Base-by-base conservation (phyloP, 2,797 vertebrate species). In the Eulemur albifrons region DNA sequence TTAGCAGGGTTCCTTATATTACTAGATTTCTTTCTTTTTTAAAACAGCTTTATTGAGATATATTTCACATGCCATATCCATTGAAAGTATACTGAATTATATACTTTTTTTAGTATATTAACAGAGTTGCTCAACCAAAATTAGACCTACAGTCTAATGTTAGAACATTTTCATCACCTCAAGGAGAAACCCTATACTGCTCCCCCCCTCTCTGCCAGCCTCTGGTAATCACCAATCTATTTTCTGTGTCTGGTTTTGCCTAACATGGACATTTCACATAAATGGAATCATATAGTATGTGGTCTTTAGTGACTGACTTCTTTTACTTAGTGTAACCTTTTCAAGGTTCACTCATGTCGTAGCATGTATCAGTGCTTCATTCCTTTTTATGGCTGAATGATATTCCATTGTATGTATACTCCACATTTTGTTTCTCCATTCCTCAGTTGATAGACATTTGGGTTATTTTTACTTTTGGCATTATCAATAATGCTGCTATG, bases 171-270 rank as follows among this genome's bases (percentile, higher is more conserved):
- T 92, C 27, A 81, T 94, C 27, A 35, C 21, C n/a, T 40, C 18
- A 21, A n/a, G 40, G 54, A 54, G 84, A 88, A 75, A 88, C 13
- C 32, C 13, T 72, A 5, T 70, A 80, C 30, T 92, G 13, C 73
- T 54, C 2, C 27, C 4, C 10, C 18, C 18, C 20, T 81, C 27
- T 7, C 45, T 50, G 20, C 32, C 13, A 92, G 7, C 57, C 48
- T 94, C 48, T 94, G 40, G 61, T 90, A 52, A 82, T 87, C 50
- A 94, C 35, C 82, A 21, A 70, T 54, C 20, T 87, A 15, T 91
- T 96, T 86, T 93, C 61, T 95, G 65, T 93, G 86, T 96, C 85
- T 73, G 20, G n/a, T 82, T 82, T 94, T 77, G 32, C 45, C 35
- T 83, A 13, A 79, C 94, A 63, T 91, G 43, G 67, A 69, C 23